These are phyloP conservation scores for Glareola pratincola DNA, from an alignment of 2,113 vertebrate species.

Conservation along the genomic window DNA sequence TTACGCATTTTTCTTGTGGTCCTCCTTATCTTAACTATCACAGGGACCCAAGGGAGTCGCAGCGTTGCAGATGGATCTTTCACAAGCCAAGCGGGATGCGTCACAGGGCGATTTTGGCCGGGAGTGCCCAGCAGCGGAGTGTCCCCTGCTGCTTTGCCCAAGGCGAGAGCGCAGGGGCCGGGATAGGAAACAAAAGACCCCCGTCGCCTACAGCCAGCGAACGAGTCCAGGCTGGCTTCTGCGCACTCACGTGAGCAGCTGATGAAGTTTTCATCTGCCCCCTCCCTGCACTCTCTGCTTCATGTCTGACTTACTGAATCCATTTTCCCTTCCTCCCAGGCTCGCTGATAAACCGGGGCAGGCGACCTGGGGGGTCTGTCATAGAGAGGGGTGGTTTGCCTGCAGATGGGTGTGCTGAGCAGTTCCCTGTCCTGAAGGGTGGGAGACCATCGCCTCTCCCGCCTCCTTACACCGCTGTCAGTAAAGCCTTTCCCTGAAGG, in stretches of 20 bases:
- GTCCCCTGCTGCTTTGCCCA: background rate
- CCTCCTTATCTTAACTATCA: background rate
- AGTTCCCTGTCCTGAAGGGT: background rate
- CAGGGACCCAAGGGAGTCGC: background rate
- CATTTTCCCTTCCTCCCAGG: background rate
- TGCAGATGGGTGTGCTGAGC: background rate
- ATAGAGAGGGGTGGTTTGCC: accelerated
- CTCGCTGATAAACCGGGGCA: background rate
- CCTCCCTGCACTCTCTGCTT: background rate
- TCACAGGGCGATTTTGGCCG: background rate
- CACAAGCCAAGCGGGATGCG: background rate
- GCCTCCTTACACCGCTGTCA: background rate
- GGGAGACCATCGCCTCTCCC: background rate
- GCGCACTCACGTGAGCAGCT: accelerated
- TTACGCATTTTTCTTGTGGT: background rate
- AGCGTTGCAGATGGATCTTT: background rate
- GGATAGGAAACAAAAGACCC: background rate
- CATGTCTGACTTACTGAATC: accelerated
- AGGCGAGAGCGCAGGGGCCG: accelerated
- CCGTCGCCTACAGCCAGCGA: accelerated
- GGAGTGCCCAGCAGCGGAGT: background rate
- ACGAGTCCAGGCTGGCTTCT: background rate
- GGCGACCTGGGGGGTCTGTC: background rate
- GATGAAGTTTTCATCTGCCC: background rate
- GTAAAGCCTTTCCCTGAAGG: background rate